A percentile compares a stretch with the other conserved stretches of the same genome.
Conservation (phyloP, 2,113 vertebrate species). For the Illadopsis cleaveri region DNA sequence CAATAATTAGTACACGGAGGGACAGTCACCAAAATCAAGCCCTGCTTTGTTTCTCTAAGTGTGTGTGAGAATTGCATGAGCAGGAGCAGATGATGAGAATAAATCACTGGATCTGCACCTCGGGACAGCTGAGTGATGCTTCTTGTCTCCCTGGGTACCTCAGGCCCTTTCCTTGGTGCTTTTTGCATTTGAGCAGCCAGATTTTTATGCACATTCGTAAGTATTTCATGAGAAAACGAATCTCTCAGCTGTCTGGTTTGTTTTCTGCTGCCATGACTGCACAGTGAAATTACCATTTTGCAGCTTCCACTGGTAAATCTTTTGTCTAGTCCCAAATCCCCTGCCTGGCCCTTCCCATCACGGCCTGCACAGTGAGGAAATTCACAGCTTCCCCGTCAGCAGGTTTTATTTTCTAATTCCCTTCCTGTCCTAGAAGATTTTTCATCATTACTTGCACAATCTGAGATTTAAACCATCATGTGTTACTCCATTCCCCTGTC, state of each 20-base stretch:
- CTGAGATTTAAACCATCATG: neutral
- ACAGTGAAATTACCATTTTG: neutral
- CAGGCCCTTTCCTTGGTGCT: neutral
- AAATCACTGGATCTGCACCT: neutral
- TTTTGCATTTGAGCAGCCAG: neutral
- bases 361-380: neutral
- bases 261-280: neutral
- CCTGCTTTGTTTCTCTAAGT: neutral
- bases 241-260: neutral
- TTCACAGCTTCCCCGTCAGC: neutral
- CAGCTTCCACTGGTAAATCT: neutral
- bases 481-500: neutral
- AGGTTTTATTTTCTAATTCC: neutral
- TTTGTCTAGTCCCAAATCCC: neutral
- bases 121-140: neutral
- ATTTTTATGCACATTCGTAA: neutral
- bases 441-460: neutral
- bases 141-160: neutral
- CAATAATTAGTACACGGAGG: conserved; percentile 14
- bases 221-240: neutral
- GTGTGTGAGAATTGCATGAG: neutral
- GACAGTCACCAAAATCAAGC: neutral
- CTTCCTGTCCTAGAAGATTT: neutral
- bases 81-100: neutral
- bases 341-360: neutral